Base-by-base conservation (phyloP, 2,888 invertebrate genomes). In the Zaprionus bogoriensis region DNA sequence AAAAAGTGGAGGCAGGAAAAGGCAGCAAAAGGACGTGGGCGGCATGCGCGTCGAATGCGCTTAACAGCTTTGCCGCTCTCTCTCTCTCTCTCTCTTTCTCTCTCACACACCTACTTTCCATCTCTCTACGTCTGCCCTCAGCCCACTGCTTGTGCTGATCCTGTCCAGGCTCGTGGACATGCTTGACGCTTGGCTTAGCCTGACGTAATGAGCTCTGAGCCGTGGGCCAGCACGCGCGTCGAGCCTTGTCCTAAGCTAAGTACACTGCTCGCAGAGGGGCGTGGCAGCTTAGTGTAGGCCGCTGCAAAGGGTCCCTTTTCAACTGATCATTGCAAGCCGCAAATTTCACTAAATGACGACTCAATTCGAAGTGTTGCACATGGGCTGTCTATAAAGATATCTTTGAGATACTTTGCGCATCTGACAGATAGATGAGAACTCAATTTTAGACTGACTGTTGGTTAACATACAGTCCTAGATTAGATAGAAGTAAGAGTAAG, bases 1-100 rank as follows among this genome's bases (percentile, higher is more conserved):
- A 38, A 30, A 45, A 45, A 23, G 30, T 47, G 27, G 36, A 52
- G 36, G 41, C 23, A 42, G 42, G 17, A 23, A 66, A 23, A 22
- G 36, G 17, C 27, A 44, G 48, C 12, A 23, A 46, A 50, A 50
- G 57, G 64, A 53, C 48, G 52, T 52, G 57, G 68, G 72, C 59
- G 66, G 73, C 82, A 83, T 77, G 83, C 83, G 83, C 77, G 53
- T 51, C 81, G 64, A 83, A 82, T 78, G 75, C 51, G 81, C 81
- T 81, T 83, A 83, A 68, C 83, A 80, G 81, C 80, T 79, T 77
- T 77, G 55, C 64, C 12, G 19, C 22, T 14, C 25, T 17, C 39
- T 27, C 25, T 9, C 25, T 19, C 38, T 30, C 46, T 47, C 47
- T 25, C 27, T 3, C 36, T 41, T 23, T n/a, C 22, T 41, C 22